Conservation (phyloP, 1,140 invertebrate species). For the Drosophila seguyi region DNA sequence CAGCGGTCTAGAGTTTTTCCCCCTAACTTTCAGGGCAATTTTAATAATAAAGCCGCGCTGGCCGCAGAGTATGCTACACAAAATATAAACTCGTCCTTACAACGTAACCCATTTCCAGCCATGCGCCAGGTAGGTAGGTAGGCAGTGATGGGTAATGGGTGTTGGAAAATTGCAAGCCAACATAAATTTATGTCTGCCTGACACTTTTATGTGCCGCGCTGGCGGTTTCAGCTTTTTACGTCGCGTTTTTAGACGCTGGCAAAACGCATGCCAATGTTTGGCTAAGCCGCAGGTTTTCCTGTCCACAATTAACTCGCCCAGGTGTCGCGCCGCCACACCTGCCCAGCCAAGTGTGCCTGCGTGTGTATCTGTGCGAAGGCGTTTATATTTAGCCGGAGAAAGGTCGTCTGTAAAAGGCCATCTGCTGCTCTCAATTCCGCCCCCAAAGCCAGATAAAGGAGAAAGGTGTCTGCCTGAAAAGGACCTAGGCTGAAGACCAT, state of each 20-base stretch:
- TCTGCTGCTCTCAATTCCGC: constrained; percentile 32
- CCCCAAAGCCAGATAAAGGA: constrained; percentile 17
- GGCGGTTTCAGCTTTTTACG: constrained; percentile 60
- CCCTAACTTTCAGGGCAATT: constrained; percentile 47
- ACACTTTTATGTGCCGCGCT: constrained; percentile 74
- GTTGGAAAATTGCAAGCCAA: constrained; percentile 61
- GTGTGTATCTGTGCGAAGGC: constrained; percentile 22
- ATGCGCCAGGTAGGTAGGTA: constrained; percentile 2
- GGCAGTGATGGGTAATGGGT: constrained; percentile 27
- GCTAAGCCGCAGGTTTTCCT: constrained; percentile 48
- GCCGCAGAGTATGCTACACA: constrained; percentile 43
- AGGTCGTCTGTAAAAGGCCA: constrained; percentile 70
- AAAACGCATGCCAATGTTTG: constrained; percentile 63
- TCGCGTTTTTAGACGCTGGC: constrained; percentile 52
- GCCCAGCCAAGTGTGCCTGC: constrained; percentile 5
- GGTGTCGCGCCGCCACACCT: constrained; percentile 35
- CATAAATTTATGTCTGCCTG: constrained; percentile 73
- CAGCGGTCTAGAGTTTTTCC: constrained; percentile 29
- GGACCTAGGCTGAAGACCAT: constrained; percentile 12
- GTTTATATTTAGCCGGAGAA: constrained; percentile 62
- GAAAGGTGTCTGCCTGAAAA: constrained; percentile 39
- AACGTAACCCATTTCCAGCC: constrained; percentile 19
- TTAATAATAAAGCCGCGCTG: constrained; percentile 52
- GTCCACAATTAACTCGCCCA: constrained; percentile 66
- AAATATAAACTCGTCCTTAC: constrained; percentile 39